Evolutionary conservation across 1,140 invertebrate genomes (phyloP), one percentile per base, ranked within the genome.

Genomic region (Tetramorium alpestre): DNA sequence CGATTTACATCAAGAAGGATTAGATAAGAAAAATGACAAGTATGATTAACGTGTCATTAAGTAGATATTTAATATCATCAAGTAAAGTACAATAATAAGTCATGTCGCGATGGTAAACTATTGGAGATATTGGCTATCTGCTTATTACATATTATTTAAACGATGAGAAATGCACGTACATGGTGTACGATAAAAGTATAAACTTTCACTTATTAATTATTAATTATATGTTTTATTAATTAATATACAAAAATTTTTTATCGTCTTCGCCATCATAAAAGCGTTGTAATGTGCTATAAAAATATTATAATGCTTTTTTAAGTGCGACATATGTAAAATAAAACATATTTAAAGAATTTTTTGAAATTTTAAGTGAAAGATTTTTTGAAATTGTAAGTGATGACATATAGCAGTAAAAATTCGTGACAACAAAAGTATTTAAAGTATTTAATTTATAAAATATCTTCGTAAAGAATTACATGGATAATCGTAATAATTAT

Each of bases 41-140:
- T 25, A 72, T 33, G 25, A 73, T 56, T 56, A 73, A 73, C 3
- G 1, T 73, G 1, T 73, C 47, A 54, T 69, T 25, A 54, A 51
- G 16, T 67, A 49, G 3, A 54, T 41, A 33, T 64, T 44, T 65
- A 44, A 18, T 18, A n/a, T 56, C 69, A 28, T 54, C 28, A 28
- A 73, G n/a, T 70, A 54, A 73, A 54, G 28, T 38, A 56, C 28
- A 28, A 51, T 51, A 22, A 73, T 56, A 73, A 73, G 2, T 73
- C 18, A 38, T 56, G 28, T 41, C 6, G 60, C 60, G 25, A 51
- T 33, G 33, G 7, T 72, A 8, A 70, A 49, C 6, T 28, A 51
- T 69, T 49, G 58, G 5, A 69, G 13, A 49, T 69, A 25, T 69
- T 22, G 0, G 6, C 4, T 7, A 16, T 22, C 25, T 64, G 2